Evolutionary conservation across 2,797 vertebrate genomes (phyloP), one percentile per base, ranked within the genome.

Genomic region (Morelia viridis): DNA sequence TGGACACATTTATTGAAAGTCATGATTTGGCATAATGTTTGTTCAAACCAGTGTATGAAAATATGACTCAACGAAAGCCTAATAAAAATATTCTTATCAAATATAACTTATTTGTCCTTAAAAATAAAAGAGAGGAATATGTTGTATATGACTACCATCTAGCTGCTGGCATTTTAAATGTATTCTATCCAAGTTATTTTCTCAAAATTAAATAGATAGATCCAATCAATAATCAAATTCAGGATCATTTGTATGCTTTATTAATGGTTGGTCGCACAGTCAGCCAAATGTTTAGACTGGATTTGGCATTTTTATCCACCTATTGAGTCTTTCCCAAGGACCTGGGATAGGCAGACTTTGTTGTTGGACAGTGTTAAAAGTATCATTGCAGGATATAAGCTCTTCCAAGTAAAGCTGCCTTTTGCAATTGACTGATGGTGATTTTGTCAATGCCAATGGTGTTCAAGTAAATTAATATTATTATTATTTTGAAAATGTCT

Each of bases 81-180:
- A 91, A 65, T 65, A 64, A 28, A 64, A 65, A 57, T 91, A 57
- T 57, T 86, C 12, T n/a, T n/a, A n/a, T n/a, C n/a, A n/a, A n/a
- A n/a, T n/a, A 19, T 92, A 60, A 46, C 11, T 0, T 93, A n/a
- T 89, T 61, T 83, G 17, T 89, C 58, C 28, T 9, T 53, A 95
- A 93, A 94, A 95, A 86, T 68, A 53, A 1, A 62, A 41, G 71
- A 89, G 89, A 65, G 64, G 94, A 94, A 76, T 85, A 1, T 84
- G 68, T 26, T 91, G 57, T 92, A 83, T 2, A 89, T 93, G 57
- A 96, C 85, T 76, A 68, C 85, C 94, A 94, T 89, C 62, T 1
- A 94, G 87, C 93, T 95, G 19, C 87, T 90, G 92, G 5, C 91
- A 93, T 84, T 94, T 94, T 56, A 31, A 96, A 91, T 64, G 6